A percentile compares a stretch with the other conserved stretches of the same genome.
These are phyloP conservation scores for Galeopsomyia nigrocyanea DNA, from an alignment of 2,888 invertebrate genomes.

Conservation along the genomic window DNA sequence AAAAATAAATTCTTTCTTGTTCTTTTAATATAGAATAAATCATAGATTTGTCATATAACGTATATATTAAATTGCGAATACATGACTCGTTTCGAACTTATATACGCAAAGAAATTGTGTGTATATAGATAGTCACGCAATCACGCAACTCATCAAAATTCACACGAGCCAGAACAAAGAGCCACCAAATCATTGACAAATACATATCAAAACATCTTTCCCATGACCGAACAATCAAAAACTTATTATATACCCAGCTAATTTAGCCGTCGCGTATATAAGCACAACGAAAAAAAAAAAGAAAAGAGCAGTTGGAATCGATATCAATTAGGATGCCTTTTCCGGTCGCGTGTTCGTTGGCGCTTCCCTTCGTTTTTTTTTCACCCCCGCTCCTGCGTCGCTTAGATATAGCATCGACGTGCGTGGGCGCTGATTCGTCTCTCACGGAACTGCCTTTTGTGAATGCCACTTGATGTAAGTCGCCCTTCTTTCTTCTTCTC, in stretches of 20 bases:
- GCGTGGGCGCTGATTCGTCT: slow-evolving; percentile 18
- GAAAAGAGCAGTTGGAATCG: slow-evolving; percentile 54
- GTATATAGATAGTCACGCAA: no score
- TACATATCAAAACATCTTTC: slow-evolving; percentile 43
- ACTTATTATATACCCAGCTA: no score
- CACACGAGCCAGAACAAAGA: no score
- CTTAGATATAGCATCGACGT: slow-evolving; percentile 18
- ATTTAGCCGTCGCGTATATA: neutral
- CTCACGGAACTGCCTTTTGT: slow-evolving; percentile 16
- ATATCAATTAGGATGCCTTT: slow-evolving; percentile 69
- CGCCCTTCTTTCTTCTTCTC: neutral
- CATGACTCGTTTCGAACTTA: no score
- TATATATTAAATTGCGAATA: no score
- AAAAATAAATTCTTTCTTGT: no score
- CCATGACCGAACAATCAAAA: slow-evolving; percentile 25
- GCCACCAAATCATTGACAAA: no score
- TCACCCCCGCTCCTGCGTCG: slow-evolving; percentile 25
- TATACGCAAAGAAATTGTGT: no score
- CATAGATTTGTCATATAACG: no score
- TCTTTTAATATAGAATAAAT: no score
- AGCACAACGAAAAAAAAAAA: slow-evolving; percentile 13
- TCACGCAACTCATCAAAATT: no score
- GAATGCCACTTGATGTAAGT: slow-evolving; percentile 7
- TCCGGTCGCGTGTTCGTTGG: slow-evolving; percentile 67
- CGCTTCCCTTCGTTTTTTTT: slow-evolving; percentile 62